Percentiles rank a stretch among this genome's conserved stretches.
Evolutionary conservation across 2,113 vertebrate genomes (phyloP).

Genomic region (Hyaena hyaena): DNA sequence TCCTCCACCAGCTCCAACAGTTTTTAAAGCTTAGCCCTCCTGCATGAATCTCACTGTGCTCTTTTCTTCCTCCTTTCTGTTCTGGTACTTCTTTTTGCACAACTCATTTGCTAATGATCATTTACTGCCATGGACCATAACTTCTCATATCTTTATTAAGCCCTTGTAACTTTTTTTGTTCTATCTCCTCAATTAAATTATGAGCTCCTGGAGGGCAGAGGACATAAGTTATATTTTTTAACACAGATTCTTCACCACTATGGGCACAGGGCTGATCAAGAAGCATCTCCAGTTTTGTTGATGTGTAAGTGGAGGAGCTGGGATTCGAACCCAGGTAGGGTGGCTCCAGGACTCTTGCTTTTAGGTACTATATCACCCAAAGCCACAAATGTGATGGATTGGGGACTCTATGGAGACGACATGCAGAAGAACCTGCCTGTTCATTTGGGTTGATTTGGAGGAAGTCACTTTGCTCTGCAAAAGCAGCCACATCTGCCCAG

Average conservation of each 20-base stretch:
- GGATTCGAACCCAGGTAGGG: background rate
- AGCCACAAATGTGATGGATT: background rate
- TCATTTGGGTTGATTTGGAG: background rate
- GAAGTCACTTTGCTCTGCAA: background rate
- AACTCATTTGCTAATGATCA: background rate
- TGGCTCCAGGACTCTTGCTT: background rate
- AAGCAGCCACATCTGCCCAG: slow-evolving; percentile 44
- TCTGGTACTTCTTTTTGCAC: background rate
- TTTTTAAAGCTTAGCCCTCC: background rate
- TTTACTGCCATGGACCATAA: background rate
- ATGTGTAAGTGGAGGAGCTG: background rate
- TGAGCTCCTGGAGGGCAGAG: background rate
- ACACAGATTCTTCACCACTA: background rate
- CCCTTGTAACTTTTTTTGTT: background rate
- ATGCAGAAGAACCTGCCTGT: background rate
- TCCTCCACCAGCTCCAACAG: background rate
- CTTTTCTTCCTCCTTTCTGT: background rate
- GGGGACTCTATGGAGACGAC: background rate
- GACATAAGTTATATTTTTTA: background rate
- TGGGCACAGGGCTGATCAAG: background rate
- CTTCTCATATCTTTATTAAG: background rate
- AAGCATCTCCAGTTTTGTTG: background rate
- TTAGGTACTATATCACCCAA: background rate
- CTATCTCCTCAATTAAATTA: background rate
- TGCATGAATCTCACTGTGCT: background rate